These are phyloP conservation scores for Dione juno DNA, from an alignment of 2,888 invertebrate species.

Conservation along the genomic window DNA sequence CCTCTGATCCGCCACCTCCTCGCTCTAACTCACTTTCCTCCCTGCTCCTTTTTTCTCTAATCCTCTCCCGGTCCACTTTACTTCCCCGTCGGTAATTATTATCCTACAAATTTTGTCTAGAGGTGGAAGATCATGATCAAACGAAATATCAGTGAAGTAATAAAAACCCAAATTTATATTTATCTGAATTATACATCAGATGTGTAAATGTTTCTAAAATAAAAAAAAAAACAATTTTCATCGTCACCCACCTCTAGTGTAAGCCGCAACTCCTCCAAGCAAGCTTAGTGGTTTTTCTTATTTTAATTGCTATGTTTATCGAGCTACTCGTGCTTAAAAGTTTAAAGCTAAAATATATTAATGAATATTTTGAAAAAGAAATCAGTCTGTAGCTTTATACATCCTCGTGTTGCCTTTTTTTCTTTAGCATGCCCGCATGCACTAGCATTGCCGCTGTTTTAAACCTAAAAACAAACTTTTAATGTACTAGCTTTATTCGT, in stretches of 20 bases:
- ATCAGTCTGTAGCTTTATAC: constrained; percentile 7
- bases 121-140: constrained; percentile 18
- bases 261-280: constrained; percentile 48
- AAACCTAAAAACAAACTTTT: neutral
- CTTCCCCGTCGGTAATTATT: neutral
- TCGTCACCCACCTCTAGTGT: constrained; percentile 42
- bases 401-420: constrained; percentile 6
- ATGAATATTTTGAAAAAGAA: neutral
- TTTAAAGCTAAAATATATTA: constrained; percentile 5
- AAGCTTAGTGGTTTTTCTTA: constrained; percentile 38
- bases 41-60: constrained; percentile 40
- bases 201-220: neutral
- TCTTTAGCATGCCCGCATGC: constrained; percentile 22
- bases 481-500: neutral
- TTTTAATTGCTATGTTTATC: constrained; percentile 20
- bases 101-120: neutral
- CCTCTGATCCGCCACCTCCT: constrained; percentile 45
- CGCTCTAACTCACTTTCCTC: constrained; percentile 43
- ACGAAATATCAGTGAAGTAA: neutral
- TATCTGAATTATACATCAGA: too few relatives aligned
- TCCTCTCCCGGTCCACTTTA: constrained; percentile 45
- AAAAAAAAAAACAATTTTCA: constrained; percentile 25
- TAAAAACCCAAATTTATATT: neutral
- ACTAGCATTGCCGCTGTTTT: neutral
- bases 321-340: constrained; percentile 4